Evolutionary conservation across 2,113 vertebrate genomes (phyloP).

Genomic region (Miniopterus natalensis): DNA sequence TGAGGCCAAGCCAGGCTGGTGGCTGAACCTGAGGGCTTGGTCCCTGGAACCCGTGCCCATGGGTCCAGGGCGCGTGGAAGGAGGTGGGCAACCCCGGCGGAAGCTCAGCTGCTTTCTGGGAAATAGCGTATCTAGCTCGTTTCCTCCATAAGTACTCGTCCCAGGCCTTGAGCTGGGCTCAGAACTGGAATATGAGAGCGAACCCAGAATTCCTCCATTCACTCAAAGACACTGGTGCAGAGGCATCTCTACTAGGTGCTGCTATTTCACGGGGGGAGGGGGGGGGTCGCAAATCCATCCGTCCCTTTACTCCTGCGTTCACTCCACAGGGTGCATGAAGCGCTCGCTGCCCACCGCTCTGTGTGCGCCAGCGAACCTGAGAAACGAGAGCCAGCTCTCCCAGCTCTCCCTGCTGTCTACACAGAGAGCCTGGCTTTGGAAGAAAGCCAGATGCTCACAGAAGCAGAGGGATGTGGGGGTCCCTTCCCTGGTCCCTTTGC

Average conservation of each 20-base stretch:
- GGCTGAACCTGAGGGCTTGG: not conserved
- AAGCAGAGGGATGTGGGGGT: not conserved
- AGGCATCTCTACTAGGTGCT: not conserved
- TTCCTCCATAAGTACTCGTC: not conserved
- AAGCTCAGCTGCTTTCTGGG: not conserved
- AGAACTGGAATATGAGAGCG: accelerated
- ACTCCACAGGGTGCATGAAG: accelerated
- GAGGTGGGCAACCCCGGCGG: not conserved
- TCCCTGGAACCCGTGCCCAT: not conserved
- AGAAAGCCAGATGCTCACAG: not conserved
- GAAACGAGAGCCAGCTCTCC: accelerated
- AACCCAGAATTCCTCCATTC: not conserved
- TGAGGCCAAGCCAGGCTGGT: not conserved
- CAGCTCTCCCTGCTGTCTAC: not conserved
- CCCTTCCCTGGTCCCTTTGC: not conserved
- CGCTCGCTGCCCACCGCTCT: accelerated
- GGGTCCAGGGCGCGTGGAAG: not conserved
- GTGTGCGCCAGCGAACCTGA: accelerated
- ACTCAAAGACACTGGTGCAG: not conserved
- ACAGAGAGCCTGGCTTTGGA: accelerated
- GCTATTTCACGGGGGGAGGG: too few species aligned
- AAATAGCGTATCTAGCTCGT: not conserved
- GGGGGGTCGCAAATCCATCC: not conserved
- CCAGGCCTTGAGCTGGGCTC: not conserved
- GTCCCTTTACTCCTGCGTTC: not conserved